Evolutionary conservation across 2,888 invertebrate species (phyloP), one percentile per base, ranked within the genome.

Genomic region (Trachelus troglodyta): DNA sequence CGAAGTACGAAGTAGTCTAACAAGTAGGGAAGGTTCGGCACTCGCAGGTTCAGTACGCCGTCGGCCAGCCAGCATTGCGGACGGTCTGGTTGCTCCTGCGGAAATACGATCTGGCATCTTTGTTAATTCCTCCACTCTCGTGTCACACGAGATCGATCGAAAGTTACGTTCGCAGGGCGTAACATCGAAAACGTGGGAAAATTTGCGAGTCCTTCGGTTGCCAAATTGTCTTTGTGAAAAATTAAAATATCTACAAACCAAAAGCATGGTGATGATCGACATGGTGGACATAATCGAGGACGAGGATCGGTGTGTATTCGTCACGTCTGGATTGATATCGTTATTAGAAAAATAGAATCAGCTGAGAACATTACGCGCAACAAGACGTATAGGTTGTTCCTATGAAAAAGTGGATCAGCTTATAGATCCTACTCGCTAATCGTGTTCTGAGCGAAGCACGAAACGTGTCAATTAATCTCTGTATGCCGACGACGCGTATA

Each of bases 211-310:
- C 15, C 15, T 40, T 40, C 15, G 37, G 4, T 40, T 15, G 40
- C 15, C 15, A 40, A 40, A 2, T 6, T 40, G 15, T 40, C 15
- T 40, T 4, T 15, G 40, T 2, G 15, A 15, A 40, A 15, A 40
- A 15, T 6, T 6, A 15, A 6, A 40, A 15, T 15, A 40, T 40
- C 40, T 15, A 15, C 15, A 15, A 6, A 6, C 15, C 0, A 40
- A 15, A 40, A 40, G 40, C 15, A 91, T 91, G 91, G 90, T 91
- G 84, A 89, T 91, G 90, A 91, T 91, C 82, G 90, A 91, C 87
- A 90, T 90, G 90, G 86, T 87, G 81, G 90, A 91, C 82, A 85
- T 88, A 76, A 86, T 90, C 82, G 90, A 90, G 79, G 89, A 89
- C 78, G 90, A 91, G 80, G 90, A 91, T 83, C 90, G 89, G 91